phyloP scores from a whole-genome alignment of 2,113 vertebrate genomes.

The Gila orcuttii region DNA sequence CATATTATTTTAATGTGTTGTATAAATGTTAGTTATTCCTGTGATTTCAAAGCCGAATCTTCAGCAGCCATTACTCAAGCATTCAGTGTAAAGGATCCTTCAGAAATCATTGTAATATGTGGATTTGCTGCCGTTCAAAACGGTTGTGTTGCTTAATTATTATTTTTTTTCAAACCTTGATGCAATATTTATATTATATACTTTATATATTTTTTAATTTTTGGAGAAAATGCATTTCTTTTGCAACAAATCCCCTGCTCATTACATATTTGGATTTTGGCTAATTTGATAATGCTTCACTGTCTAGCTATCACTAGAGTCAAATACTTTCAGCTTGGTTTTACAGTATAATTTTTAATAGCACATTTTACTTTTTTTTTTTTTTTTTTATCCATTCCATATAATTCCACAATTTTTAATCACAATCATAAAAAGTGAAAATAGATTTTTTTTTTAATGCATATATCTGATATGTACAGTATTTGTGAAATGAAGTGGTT shows the following conservation, averaged over 20 bases:
- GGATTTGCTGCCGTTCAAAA: background rate
- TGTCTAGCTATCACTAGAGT: background rate
- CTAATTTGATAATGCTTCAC: background rate
- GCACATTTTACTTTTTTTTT: background rate
- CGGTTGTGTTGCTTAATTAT: no score
- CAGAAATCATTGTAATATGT: background rate
- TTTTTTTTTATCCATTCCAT: background rate
- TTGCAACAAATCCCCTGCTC: background rate
- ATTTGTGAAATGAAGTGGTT: background rate
- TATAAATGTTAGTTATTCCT: background rate
- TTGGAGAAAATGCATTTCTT: background rate
- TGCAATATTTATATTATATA: no score
- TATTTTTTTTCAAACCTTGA: no score
- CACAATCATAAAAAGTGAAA: background rate
- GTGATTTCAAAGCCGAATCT: background rate
- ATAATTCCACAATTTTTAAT: background rate
- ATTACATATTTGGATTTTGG: background rate
- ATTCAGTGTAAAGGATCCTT: background rate
- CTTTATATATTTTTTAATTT: background rate
- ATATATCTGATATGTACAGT: background rate
- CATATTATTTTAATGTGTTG: background rate
- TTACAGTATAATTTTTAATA: background rate
- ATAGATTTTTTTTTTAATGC: background rate
- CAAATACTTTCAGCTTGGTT: background rate
- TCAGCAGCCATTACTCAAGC: background rate